Conservation (phyloP, 2,888 invertebrate species). For the Platynereis dumerilii region DNA sequence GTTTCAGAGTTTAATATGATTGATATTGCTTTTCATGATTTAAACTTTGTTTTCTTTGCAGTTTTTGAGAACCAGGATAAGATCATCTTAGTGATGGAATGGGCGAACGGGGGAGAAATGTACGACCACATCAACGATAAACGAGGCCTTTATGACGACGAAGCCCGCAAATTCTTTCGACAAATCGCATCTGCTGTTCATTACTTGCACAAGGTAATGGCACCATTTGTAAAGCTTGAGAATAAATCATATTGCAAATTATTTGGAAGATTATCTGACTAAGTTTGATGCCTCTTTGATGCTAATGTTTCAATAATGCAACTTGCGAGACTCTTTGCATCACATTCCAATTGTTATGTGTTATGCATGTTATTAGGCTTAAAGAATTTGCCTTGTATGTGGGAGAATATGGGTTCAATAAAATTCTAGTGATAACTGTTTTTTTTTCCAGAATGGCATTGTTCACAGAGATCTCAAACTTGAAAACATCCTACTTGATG, state of each 20-base stretch:
- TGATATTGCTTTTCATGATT: background rate
- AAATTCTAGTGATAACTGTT: background rate
- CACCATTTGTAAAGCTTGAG: background rate
- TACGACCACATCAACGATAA: constrained; percentile 92
- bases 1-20: too few species aligned
- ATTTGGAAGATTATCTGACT: background rate
- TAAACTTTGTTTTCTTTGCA: constrained; percentile 67
- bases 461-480: constrained; percentile 95
- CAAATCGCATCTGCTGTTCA: constrained; percentile 96
- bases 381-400: too few species aligned
- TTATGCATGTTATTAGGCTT: too few species aligned
- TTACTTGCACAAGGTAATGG: constrained; percentile 87
- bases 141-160: constrained; percentile 88
- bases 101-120: constrained; percentile 96
- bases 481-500: constrained; percentile 92
- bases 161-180: constrained; percentile 92
- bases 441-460: constrained; percentile 77
- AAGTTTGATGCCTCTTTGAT: background rate
- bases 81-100: constrained; percentile 99
- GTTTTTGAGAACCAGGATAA: constrained; percentile 99
- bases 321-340: background rate
- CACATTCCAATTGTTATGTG: background rate
- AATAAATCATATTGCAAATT: background rate
- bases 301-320: background rate
- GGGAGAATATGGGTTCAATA: too few species aligned